Evolutionary conservation across 2,113 vertebrate species (phyloP), one percentile per base, ranked within the genome.

Genomic region (Hippopotamus amphibius): DNA sequence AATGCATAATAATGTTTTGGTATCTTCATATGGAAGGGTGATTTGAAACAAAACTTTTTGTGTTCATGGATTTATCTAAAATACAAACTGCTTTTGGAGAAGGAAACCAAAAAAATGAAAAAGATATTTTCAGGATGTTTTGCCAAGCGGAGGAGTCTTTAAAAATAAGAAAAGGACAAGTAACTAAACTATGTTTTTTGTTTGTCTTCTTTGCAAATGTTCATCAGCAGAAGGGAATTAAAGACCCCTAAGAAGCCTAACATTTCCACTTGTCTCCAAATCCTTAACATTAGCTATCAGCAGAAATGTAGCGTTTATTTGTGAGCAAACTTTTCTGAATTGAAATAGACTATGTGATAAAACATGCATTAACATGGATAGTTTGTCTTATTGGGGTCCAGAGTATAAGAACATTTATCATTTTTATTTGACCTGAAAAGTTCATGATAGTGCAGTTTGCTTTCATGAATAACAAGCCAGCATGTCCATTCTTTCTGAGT

Each of bases 371-470:
- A 87, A 37, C 0, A 80, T 97, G 85, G 81, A 88, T 83, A 93
- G 53, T 94, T 93, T 55, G 43, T 57, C 96, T 97, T 79, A 8
- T 81, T 69, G 76, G 90, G 74, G 59, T 97, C 89, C 2, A 17
- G 66, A 91, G 33, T 77, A 50, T 97, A 74, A 86, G 88, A 97
- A 97, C 77, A 96, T 96, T 41, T 95, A 65, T 91, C 69, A 95
- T 53, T 97, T 97, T 95, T 97, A 53, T 95, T 98, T 96, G 19
- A 82, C 21, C 57, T 96, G 59, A 84, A 92, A 96, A 81, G 87
- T 33, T 68, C 83, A 43, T 69, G 41, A 24, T 69, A 82, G 61
- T 6, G 0, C 61, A 94, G 86, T 5, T 92, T 81, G 21, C 82
- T 87, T 95, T 37, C 50, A 3, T 71, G n/a, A 82, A 50, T 57